Percentiles rank a stretch among this genome's conserved stretches.
Conservation (phyloP, 2,113 vertebrate genomes). For the Xyrauchen texanus region DNA sequence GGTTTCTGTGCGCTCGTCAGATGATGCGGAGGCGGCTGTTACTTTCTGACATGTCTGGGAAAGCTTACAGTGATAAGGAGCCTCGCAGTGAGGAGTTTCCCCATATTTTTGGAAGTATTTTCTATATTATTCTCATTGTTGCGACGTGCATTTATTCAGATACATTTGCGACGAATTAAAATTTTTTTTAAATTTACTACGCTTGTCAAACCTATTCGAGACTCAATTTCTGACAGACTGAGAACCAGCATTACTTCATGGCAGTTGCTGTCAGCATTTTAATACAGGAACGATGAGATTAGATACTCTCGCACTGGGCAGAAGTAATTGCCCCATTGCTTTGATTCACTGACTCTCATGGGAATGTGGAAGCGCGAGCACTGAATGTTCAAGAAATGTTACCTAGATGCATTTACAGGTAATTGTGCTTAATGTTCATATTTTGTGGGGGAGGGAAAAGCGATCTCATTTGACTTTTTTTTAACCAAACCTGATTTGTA, state of each 20-base stretch:
- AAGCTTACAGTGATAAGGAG: conserved; percentile 60
- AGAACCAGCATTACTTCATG: not conserved
- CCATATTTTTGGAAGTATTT: conserved; percentile 55
- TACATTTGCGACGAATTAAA: no score
- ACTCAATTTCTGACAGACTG: not conserved
- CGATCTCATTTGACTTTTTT: not conserved
- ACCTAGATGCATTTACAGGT: conserved; percentile 10
- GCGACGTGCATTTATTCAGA: not conserved
- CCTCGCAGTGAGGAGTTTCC: conserved; percentile 44
- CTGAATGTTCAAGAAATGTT: conserved; percentile 32
- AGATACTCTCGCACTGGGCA: not conserved
- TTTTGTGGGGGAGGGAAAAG: not conserved
- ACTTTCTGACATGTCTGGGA: conserved; percentile 66
- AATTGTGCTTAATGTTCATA: conserved; percentile 3
- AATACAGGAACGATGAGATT: not conserved
- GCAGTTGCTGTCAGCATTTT: not conserved
- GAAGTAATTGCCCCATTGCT: not conserved
- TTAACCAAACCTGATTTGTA: not conserved
- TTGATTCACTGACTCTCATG: not conserved
- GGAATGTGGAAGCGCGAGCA: not conserved
- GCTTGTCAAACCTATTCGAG: not conserved
- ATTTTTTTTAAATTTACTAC: not conserved
- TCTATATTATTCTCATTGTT: conserved; percentile 30
- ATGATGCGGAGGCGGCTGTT: conserved; percentile 62
- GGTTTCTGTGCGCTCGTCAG: conserved; percentile 41